Base-by-base conservation (phyloP, 1,140 invertebrate species). In the Neotoxoptera formosana region DNA sequence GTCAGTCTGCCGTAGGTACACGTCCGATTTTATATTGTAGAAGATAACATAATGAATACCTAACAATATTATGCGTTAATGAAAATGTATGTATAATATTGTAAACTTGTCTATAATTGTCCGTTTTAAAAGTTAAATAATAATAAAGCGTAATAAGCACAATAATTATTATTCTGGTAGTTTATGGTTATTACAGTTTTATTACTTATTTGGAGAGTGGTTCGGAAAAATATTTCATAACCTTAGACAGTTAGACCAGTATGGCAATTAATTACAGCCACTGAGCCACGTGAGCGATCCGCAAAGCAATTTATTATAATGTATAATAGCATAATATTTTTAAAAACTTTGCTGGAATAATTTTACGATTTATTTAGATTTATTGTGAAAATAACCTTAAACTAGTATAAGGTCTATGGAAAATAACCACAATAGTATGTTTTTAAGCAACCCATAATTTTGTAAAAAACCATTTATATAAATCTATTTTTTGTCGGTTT, bases 301-400 rank as follows among this genome's bases (percentile, higher is more conserved):
- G 34, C n/a, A 81, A 81, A 34, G 76, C 20, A 76, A 76, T 81
- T 1, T 30, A 76, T 76, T 17, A 76, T 20, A n/a, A 76, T 83
- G 20, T 17, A 76, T 20, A n/a, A 76, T 83, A 7, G 34, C 7
- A 11, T 36, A 83, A 83, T 83, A 36, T 84, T 84, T 84, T 41
- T 84, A 25, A 84, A 84, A 45, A 41, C 83, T 11, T 81, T 34
- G 14, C 36, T 14, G 41, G 83, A 45, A 84, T 84, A 84, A 84
- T 84, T 84, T 84, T 30, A 45, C 36, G 23, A 84, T 84, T 84
- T 45, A 84, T 84, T 84, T 84, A 45, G 36, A 84, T 84, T 84
- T 84, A 45, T 84, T 76, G 17, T 76, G n/a, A 76, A n/a, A 30
- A 67, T 67, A 67, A 41, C 41, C 41, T 41, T 41, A 41, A 41